Evolutionary conservation across 2,113 vertebrate species (phyloP), one percentile per base, ranked within the genome.

Genomic region (Oryzias celebensis): DNA sequence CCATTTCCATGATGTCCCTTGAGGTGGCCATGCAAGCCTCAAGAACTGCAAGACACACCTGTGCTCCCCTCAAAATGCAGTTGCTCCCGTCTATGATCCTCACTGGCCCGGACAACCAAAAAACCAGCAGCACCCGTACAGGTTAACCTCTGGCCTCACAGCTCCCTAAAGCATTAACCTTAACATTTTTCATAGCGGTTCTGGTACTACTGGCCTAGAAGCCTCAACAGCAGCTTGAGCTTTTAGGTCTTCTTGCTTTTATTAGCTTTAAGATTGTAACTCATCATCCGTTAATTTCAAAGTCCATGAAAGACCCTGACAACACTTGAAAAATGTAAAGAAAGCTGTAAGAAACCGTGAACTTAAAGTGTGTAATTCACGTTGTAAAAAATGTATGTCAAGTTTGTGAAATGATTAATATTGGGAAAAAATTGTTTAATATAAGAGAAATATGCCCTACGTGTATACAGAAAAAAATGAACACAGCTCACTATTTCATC

Each of bases 111-210:
- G 26, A 26, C 26, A 7, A 36, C 31, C 7, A 2, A 36, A 36
- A 36, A 36, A 6, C 31, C 31, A 2, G 7, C 31, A 31, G 31
- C 7, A 36, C 36, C 10, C 2, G 8, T 36, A 36, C 36, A 10
- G 36, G 36, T 36, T 10, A 36, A 12, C 8, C 36, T 66, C 63
- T 56, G 63, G 60, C 80, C 65, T 68, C 67, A 73, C 75, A 71
- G 68, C 74, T 77, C 74, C 56, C 55, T 24, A 67, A 66, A 55
- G 73, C 72, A 69, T 57, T 4, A 65, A 71, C 78, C 77, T 73
- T 66, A 85, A 66, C 56, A 12, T 54, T 49, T 42, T 13, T 47
- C 62, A 51, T 52, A 52, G 68, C 7, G 13, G 36, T 60, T 57
- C 73, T 55, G 42, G 56, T 66, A 55, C 50, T 62, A 62, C 36